phyloP scores from a whole-genome alignment of 2,888 invertebrate genomes.

The Agrochola lota region DNA sequence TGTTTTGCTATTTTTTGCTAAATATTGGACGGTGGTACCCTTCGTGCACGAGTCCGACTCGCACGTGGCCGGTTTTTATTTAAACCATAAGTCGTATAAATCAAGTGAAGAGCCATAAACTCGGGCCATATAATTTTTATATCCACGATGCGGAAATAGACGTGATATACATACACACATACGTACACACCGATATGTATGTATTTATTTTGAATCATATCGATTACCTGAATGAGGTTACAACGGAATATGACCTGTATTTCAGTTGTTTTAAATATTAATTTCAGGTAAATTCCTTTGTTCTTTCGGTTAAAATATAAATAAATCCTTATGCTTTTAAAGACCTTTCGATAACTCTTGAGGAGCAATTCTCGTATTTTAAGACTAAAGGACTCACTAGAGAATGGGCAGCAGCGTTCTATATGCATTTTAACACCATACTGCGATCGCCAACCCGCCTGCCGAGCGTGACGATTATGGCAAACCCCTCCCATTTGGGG shows the following conservation, averaged over 20 bases:
- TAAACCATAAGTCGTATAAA: constrained; percentile 43
- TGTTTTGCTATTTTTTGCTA: too few species aligned
- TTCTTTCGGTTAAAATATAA: not conserved
- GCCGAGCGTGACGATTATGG: too few species aligned
- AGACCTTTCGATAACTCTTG: not conserved
- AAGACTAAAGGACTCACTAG: too few species aligned
- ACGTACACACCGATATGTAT: not conserved
- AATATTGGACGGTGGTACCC: too few species aligned
- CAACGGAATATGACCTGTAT: constrained; percentile 46
- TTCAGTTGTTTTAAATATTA: constrained; percentile 26
- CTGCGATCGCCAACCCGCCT: too few species aligned
- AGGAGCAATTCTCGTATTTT: too few species aligned
- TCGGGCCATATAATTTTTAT: constrained; percentile 56
- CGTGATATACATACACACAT: not conserved
- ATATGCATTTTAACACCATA: too few species aligned
- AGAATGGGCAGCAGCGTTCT: too few species aligned
- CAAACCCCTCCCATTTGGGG: too few species aligned
- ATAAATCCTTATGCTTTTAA: not conserved
- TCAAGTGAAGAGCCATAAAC: constrained; percentile 53
- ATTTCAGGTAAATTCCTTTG: constrained; percentile 4
- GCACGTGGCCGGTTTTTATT: constrained; percentile 17
- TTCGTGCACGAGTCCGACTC: too few species aligned
- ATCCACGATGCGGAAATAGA: constrained; percentile 43
- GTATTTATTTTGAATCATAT: constrained; percentile 41
- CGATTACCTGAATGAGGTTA: constrained; percentile 41